Evolutionary conservation across 2,888 invertebrate genomes (phyloP).

Genomic region (Augiades crinisus): DNA sequence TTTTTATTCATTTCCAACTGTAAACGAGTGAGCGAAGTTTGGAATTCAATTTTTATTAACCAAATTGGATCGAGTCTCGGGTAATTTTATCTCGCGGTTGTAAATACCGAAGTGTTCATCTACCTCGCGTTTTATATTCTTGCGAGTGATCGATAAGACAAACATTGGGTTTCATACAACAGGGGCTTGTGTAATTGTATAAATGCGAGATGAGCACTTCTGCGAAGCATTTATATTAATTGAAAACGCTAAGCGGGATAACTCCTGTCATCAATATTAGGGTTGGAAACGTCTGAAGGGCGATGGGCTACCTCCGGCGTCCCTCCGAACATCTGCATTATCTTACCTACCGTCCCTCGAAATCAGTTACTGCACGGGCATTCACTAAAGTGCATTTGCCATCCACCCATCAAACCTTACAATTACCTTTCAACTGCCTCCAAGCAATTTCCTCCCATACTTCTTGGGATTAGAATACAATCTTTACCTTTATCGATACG

Average conservation of each 20-base stretch:
- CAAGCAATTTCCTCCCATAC: conserved; percentile 39
- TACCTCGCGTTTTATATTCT: conserved; percentile 22
- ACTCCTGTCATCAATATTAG: conserved; percentile 66
- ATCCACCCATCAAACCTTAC: conserved; percentile 66
- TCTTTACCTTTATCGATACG: conserved; percentile 29
- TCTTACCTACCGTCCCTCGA: conserved; percentile 71
- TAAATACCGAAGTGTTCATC: conserved; percentile 33
- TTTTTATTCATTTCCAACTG: conserved; percentile 67
- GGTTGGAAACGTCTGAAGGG: conserved; percentile 40
- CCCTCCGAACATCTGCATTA: conserved; percentile 72
- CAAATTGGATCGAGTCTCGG: conserved; percentile 46
- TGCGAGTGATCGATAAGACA: conserved; percentile 4
- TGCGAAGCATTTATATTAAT: conserved; percentile 70
- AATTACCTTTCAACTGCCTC: conserved; percentile 42
- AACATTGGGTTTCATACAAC: too few species aligned
- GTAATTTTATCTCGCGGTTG: conserved; percentile 49
- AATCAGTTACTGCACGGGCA: conserved; percentile 69
- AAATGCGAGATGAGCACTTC: conserved; percentile 31
- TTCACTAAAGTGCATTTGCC: conserved; percentile 76
- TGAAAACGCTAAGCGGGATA: conserved; percentile 64
- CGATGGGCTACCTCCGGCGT: conserved; percentile 36
- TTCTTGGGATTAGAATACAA: conserved; percentile 32
- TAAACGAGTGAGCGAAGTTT: conserved; percentile 57
- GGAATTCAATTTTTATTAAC: conserved; percentile 65
- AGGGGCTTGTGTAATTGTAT: conserved; percentile 33